Conservation (phyloP, 2,113 vertebrate species). For the Montifringilla adamsi region DNA sequence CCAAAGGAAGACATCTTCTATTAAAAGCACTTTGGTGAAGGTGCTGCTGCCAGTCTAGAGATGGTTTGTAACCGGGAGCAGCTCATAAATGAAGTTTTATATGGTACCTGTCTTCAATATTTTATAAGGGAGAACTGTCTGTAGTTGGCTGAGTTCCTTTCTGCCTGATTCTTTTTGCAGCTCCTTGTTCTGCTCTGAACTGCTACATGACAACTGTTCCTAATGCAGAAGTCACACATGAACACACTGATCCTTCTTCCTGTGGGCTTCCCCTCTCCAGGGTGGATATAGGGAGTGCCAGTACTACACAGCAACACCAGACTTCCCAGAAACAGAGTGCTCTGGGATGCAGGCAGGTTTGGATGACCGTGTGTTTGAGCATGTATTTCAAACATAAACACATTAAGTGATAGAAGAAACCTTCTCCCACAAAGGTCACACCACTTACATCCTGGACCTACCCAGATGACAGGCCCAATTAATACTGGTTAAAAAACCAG, state of each 20-base stretch:
- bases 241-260: not conserved
- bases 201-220: not conserved
- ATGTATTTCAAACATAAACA: constrained; percentile 42
- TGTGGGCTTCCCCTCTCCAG: not conserved
- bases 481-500: not conserved
- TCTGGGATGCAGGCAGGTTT: not conserved
- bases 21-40: constrained; percentile 34
- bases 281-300: not conserved
- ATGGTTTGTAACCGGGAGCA: constrained; percentile 22
- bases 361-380: not conserved
- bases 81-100: constrained; percentile 39
- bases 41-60: constrained; percentile 20
- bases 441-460: not conserved
- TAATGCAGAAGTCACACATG: not conserved
- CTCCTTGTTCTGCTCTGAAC: not conserved
- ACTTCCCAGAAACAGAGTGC: not conserved
- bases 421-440: not conserved
- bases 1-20: constrained; percentile 4
- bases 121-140: not conserved
- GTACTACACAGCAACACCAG: not conserved
- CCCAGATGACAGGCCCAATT: not conserved
- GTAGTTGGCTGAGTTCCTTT: not conserved
- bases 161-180: not conserved
- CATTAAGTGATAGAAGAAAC: not conserved
- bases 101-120: not conserved